Conservation (phyloP, 2,113 vertebrate species). For the Cardinalis cardinalis region DNA sequence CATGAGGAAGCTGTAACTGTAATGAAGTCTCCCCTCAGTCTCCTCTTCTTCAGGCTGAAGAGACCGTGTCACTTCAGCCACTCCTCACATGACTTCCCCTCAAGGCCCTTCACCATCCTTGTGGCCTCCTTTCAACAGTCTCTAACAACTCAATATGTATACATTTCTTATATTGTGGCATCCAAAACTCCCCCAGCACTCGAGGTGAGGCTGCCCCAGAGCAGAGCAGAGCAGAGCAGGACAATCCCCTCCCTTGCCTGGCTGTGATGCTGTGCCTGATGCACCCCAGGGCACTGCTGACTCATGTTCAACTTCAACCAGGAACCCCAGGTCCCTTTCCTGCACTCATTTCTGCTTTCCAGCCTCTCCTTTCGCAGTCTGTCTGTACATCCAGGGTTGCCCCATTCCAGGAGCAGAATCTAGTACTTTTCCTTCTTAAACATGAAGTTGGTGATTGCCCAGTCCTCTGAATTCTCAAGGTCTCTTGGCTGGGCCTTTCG, state of each 20-base stretch:
- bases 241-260: background rate
- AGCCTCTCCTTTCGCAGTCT: background rate
- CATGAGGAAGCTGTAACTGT: fast-evolving
- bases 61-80: background rate
- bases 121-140: background rate
- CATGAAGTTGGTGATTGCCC: background rate
- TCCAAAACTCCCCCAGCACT: background rate
- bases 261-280: background rate
- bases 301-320: background rate
- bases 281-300: fast-evolving
- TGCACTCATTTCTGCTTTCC: background rate
- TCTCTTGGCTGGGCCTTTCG: background rate
- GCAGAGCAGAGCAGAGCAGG: background rate
- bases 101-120: background rate
- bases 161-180: background rate
- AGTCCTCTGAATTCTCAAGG: too few species aligned
- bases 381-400: background rate
- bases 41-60: background rate
- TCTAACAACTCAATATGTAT: background rate
- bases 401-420: background rate
- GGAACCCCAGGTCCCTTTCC: background rate
- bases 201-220: fast-evolving
- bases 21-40: background rate
- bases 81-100: fast-evolving
- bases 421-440: background rate